Evolutionary conservation across 2,113 vertebrate species (phyloP), one percentile per base, ranked within the genome.

Genomic region (Isurus oxyrinchus): DNA sequence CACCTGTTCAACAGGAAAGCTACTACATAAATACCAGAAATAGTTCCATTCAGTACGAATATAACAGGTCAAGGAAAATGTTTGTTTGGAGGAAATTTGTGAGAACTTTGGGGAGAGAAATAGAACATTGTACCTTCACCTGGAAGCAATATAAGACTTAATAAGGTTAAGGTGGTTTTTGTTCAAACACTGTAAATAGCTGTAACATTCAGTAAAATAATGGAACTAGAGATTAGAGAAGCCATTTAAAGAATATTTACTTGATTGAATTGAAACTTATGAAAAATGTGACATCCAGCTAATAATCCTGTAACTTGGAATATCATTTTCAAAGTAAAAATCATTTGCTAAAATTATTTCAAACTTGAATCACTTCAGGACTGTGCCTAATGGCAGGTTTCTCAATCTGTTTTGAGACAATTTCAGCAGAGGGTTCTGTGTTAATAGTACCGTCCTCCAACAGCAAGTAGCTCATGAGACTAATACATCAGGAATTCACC

Each of bases 1-100:
- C 90, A 94, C 90, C 90, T 93, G 88, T 93, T 59, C 31, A n/a
- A 93, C 31, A 94, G 90, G 90, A 94, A 94, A 94, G n/a, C 90
- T 23, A 61, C 16, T 0, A 40, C 90, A 94, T 63, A 94, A 94
- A 63, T 59, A 40, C 90, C 16, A 94, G 61, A 66, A 94, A 16
- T 63, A 40, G 59, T 94, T 94, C n/a, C 5, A 94, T 66, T 94
- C 57, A 66, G 61, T 63, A 40, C 35, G 27, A 94, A 7, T 66
- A 66, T 63, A 94, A 66, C 61, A 31, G 21, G 14, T 94, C 53
- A 91, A 59, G 55, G 8, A 59, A 90, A 84, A 84, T 40, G 79
- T 66, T 3, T 40, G 79, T 44, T 44, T 93, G 59, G 4, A 59
- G 55, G 31, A 59, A n/a, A 35, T 94, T 63, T 25, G 59, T 21